Conservation (phyloP, 2,797 vertebrate species). For the Poeciliopsis infans region DNA sequence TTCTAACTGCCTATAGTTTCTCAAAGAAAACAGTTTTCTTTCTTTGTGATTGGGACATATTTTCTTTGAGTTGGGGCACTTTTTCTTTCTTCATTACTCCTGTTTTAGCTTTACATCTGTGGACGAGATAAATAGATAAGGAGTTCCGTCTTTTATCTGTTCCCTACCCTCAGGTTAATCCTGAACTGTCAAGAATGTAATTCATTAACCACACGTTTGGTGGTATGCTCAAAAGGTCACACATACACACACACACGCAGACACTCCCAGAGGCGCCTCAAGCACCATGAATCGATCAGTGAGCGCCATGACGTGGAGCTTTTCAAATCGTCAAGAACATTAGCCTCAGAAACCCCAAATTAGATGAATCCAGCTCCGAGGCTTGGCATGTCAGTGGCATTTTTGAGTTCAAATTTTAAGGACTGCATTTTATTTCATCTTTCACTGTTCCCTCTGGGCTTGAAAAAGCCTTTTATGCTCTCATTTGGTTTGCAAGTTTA, state of each 20-base stretch:
- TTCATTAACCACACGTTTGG: slow-evolving; percentile 62
- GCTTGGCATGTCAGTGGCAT: slow-evolving; percentile 8
- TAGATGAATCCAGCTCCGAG: neutral
- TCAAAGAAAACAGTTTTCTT: neutral
- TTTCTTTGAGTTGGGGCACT: neutral
- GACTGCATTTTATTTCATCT: slow-evolving; percentile 20
- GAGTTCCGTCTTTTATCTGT: slow-evolving; percentile 53
- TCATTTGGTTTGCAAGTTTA: neutral
- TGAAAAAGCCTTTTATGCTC: neutral
- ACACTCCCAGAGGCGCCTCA: slow-evolving; percentile 28
- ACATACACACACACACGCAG: slow-evolving; percentile 10
- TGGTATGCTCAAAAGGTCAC: slow-evolving; percentile 26
- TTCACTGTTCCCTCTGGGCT: neutral
- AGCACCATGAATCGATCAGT: slow-evolving; percentile 55
- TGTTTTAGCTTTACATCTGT: slow-evolving; percentile 31
- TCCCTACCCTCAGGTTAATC: slow-evolving; percentile 51
- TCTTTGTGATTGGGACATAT: neutral
- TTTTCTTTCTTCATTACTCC: neutral
- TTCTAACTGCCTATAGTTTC: neutral
- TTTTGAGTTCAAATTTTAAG: slow-evolving; percentile 26
- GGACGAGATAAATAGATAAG: slow-evolving; percentile 30
- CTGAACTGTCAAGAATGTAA: slow-evolving; percentile 61
- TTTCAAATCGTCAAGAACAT: slow-evolving; percentile 26
- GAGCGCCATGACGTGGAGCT: slow-evolving; percentile 33
- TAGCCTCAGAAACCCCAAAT: slow-evolving; percentile 14